These are phyloP conservation scores for Poeciliopsis turrubarensis DNA, from an alignment of 2,113 vertebrate genomes.

Conservation along the genomic window DNA sequence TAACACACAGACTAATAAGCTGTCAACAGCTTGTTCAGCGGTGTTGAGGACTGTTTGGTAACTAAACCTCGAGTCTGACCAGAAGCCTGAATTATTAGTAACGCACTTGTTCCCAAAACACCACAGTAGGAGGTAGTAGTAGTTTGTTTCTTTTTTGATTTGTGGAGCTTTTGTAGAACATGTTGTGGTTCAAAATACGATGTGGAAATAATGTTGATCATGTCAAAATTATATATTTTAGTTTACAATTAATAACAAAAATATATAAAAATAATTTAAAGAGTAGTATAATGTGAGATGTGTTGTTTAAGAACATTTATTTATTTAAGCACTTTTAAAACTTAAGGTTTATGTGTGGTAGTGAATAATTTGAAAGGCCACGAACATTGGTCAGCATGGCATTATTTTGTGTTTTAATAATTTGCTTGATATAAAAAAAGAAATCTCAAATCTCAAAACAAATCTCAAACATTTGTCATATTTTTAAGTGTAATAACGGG, in stretches of 20 bases:
- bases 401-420: not conserved
- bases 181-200: not conserved
- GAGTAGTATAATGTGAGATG: not conserved
- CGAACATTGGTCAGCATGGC: not conserved
- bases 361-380: not conserved
- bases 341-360: too few species aligned
- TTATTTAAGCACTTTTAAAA: not conserved
- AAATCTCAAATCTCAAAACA: too few species aligned
- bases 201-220: not conserved
- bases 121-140: too few species aligned
- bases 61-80: conserved; percentile 16
- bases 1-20: not conserved
- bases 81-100: not conserved
- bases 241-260: not conserved
- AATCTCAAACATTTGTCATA: not conserved
- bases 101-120: not conserved
- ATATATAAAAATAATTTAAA: not conserved
- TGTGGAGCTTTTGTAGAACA: too few species aligned
- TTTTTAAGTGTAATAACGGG: not conserved
- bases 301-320: too few species aligned
- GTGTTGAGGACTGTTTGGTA: not conserved
- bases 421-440: not conserved
- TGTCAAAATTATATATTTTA: not conserved
- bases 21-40: conserved; percentile 11
- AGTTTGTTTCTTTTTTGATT: too few species aligned